Evolutionary conservation across 2,888 invertebrate genomes (phyloP), one percentile per base, ranked within the genome.

Genomic region (Ptycholaimellus sp.): DNA sequence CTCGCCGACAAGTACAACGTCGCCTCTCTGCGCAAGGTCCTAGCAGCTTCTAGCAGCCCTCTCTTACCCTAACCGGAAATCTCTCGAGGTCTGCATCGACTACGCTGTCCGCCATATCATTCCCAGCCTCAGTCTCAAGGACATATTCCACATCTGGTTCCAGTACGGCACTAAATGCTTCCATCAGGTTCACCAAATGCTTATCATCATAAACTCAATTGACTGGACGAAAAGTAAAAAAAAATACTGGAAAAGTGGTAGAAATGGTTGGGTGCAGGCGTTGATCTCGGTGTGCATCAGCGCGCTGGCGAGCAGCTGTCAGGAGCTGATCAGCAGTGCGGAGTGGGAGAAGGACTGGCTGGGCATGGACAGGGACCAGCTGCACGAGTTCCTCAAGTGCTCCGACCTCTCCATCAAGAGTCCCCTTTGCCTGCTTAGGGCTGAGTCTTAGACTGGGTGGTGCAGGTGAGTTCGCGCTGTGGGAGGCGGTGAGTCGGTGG

Each of bases 1-100:
- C 47, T 62, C 30, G 60, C 62, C 6, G 62, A 62, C 46, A 62
- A 62, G 43, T 62, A 62, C 47, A 60, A 61, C 46, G 59, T 62
- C 3, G 42, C 46, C 13, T 58, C 58, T 33, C 47, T 61, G 27
- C 50, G 57, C 35, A 57, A 52, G 44, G 54, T 53, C 14, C 17
- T 20, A 23, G 20, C 13, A 25, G 9, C 9, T 19, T 9, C 9
- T n/a, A 7, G 13, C 5, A 3, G 11, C 7, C 6, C 11, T n/a
- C 5, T 14, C 11, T 14, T 18, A 7, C 18, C 11, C 6, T 18
- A 7, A 17, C 6, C 19, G 7, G 11, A 11, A 18, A 18, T 18
- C 4, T 11, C 5, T 43, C 19, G 23, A 54, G 54, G 60, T 62
- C 28, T 61, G 61, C 45, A 49, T 60, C 22, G 55, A 59, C 40